These are phyloP conservation scores for Argyresthia albistria DNA, from an alignment of 2,888 invertebrate genomes.

Conservation along the genomic window DNA sequence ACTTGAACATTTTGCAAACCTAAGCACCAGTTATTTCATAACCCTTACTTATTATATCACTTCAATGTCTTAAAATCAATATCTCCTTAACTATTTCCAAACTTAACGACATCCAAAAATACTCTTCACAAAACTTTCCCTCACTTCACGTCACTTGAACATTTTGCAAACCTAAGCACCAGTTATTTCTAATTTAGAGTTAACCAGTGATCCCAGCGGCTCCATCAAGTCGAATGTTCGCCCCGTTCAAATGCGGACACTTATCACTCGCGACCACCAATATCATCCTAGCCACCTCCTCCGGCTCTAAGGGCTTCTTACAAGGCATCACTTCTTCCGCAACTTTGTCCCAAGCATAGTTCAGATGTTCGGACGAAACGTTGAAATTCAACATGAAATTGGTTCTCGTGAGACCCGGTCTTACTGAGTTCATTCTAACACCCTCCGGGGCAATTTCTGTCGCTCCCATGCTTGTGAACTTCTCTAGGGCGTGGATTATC, in stretches of 20 bases:
- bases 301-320: constrained; percentile 34
- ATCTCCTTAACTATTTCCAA: neutral
- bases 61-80: neutral
- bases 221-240: constrained; percentile 31
- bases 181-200: constrained; percentile 1
- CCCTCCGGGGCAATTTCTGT: constrained; percentile 38
- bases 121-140: neutral
- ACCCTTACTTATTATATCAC: no score
- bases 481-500: constrained; percentile 35
- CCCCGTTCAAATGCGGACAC: constrained; percentile 34
- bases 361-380: constrained; percentile 29
- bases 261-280: constrained; percentile 34
- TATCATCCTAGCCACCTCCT: constrained; percentile 41
- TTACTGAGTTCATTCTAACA: constrained; percentile 43
- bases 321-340: constrained; percentile 25
- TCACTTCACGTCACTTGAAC: neutral
- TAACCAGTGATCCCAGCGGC: constrained; percentile 16
- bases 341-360: constrained; percentile 26
- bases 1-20: neutral
- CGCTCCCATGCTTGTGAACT: constrained; percentile 37
- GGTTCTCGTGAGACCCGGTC: constrained; percentile 40
- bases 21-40: constrained; percentile 4
- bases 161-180: neutral
- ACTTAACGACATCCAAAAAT: neutral
- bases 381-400: constrained; percentile 39